A percentile compares a stretch with the other conserved stretches of the same genome.
phyloP scores from a whole-genome alignment of 1,140 invertebrate genomes.

The Phymastichus coffea region DNA sequence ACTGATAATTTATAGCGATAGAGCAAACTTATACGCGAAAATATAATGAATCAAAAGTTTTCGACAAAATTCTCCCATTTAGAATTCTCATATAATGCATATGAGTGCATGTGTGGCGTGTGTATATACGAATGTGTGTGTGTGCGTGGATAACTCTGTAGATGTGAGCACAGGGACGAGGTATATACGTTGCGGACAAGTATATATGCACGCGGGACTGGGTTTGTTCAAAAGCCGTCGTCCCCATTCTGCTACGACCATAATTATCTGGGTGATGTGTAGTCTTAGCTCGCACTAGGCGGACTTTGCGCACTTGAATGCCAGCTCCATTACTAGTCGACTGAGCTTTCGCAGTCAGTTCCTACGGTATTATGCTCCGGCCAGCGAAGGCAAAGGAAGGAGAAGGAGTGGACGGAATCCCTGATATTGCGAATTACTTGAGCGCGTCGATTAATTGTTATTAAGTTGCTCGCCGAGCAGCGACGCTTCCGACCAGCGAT shows the following conservation, averaged over 20 bases:
- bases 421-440: slow-evolving; percentile 8
- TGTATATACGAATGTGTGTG: too few relatives aligned
- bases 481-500: too few relatives aligned
- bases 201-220: not conserved
- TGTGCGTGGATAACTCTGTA: not conserved
- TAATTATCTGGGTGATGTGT: slow-evolving; percentile 28
- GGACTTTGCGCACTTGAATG: not conserved
- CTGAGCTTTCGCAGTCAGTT: not conserved
- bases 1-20: too few relatives aligned
- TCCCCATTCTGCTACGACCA: slow-evolving; percentile 17
- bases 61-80: too few relatives aligned
- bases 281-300: slow-evolving; percentile 7
- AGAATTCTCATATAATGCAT: too few relatives aligned
- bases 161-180: too few relatives aligned
- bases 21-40: too few relatives aligned
- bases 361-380: too few relatives aligned
- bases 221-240: slow-evolving; percentile 12
- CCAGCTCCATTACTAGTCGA: not conserved
- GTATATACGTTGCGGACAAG: not conserved
- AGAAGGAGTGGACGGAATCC: too few relatives aligned
- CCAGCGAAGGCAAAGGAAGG: not conserved
- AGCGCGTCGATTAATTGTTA: not conserved
- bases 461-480: not conserved
- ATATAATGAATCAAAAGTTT: too few relatives aligned
- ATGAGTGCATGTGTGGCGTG: too few relatives aligned